A percentile compares a stretch with the other conserved stretches of the same genome.
Conservation (phyloP, 2,888 invertebrate species). For the Chrysopilus asiliformis region DNA sequence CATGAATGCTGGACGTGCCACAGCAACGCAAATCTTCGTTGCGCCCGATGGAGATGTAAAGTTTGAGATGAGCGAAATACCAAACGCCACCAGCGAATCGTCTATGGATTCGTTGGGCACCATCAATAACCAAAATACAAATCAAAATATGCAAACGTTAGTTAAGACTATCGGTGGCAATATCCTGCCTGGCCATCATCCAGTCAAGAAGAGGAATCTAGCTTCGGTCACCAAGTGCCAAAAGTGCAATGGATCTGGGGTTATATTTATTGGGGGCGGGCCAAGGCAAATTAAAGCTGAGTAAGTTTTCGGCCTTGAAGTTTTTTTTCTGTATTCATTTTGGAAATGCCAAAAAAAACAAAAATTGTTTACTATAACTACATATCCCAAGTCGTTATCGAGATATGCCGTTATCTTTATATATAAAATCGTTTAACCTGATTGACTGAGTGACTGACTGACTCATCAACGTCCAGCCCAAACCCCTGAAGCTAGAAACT, state of each 20-base stretch:
- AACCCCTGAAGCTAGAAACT: no score
- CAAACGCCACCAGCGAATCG: slow-evolving; percentile 24
- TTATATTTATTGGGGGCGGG: slow-evolving; percentile 41
- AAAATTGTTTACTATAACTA: no score
- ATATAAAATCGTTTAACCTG: no score
- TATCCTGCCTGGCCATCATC: slow-evolving; percentile 46
- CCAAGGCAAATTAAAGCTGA: slow-evolving; percentile 26
- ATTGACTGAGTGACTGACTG: no score
- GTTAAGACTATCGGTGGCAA: no score
- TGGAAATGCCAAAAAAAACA: no score
- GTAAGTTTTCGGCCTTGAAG: no score
- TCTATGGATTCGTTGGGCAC: slow-evolving; percentile 28
- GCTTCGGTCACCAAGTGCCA: slow-evolving; percentile 78
- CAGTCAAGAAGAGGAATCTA: slow-evolving; percentile 69
- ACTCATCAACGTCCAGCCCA: no score
- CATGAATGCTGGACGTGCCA: slow-evolving; percentile 22
- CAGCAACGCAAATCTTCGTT: slow-evolving; percentile 48
- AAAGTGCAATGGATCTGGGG: slow-evolving; percentile 79
- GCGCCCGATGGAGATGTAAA: slow-evolving; percentile 49
- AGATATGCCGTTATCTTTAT: no score
- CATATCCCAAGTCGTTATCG: no score
- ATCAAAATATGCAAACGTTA: slow-evolving; percentile 24
- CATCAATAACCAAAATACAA: slow-evolving; percentile 38
- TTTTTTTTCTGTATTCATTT: no score
- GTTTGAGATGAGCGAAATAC: slow-evolving; percentile 41